phyloP scores from a whole-genome alignment of 2,797 vertebrate genomes.

The Phaenicophaeus curvirostris region DNA sequence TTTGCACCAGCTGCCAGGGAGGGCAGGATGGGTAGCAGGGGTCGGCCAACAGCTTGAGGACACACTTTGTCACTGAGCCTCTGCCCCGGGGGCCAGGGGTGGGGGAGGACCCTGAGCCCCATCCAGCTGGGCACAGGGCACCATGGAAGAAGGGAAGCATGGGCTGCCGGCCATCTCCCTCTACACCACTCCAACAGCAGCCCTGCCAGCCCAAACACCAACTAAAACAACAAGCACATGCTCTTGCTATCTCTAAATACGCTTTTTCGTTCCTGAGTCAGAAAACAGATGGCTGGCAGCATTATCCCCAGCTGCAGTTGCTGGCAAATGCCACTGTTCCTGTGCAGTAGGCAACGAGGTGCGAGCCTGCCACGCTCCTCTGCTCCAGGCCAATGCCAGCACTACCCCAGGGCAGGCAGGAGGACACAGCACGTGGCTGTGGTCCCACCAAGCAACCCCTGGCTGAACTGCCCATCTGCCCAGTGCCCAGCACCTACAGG shows the following conservation, averaged over 20 bases:
- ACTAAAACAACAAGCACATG: neutral
- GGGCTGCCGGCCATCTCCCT: neutral
- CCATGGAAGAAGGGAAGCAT: neutral
- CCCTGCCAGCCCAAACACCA: conserved; percentile 8
- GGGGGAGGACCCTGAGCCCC: neutral
- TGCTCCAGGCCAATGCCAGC: accelerated
- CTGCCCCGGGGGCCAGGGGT: neutral
- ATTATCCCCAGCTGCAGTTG: neutral
- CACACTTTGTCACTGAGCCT: neutral
- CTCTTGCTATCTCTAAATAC: neutral
- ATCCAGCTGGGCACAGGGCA: neutral
- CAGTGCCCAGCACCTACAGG: accelerated
- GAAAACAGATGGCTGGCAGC: accelerated
- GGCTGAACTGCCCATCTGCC: neutral
- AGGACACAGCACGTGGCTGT: accelerated
- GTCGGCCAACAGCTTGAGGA: neutral
- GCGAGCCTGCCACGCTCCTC: accelerated
- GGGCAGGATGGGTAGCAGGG: neutral
- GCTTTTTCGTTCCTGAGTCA: neutral
- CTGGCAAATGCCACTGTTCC: neutral
- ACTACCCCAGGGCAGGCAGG: accelerated
- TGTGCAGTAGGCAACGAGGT: neutral
- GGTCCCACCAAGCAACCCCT: neutral
- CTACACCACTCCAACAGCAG: neutral
- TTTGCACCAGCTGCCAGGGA: neutral